Conservation (phyloP, 2,888 invertebrate species). For the Malthinus seriepunctatus region DNA sequence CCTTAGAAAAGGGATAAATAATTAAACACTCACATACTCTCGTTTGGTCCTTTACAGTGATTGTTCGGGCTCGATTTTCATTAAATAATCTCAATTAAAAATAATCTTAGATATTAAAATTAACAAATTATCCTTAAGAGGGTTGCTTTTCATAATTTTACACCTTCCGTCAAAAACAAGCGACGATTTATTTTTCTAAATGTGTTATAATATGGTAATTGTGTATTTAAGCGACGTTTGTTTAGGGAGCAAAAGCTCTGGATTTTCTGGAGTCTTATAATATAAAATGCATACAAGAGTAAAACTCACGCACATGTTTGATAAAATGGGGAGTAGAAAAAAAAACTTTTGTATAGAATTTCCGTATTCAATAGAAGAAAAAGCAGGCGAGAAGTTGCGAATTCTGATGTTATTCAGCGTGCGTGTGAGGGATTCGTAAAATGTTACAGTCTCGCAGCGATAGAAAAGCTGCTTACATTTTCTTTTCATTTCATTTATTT, state of each 20-base stretch:
- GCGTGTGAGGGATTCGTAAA: constrained; percentile 38
- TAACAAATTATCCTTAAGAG: too few relatives aligned
- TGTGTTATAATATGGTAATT: too few relatives aligned
- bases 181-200: too few relatives aligned
- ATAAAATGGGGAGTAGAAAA: constrained; percentile 35
- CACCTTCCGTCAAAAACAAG: too few relatives aligned
- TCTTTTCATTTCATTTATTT: constrained; percentile 8
- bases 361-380: constrained; percentile 40
- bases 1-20: too few relatives aligned
- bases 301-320: constrained; percentile 34
- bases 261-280: constrained; percentile 7
- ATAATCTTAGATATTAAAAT: too few relatives aligned
- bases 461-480: constrained; percentile 24
- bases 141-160: too few relatives aligned
- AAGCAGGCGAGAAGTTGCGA: constrained; percentile 39
- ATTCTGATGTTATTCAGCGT: constrained; percentile 39
- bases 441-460: constrained; percentile 30
- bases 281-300: constrained; percentile 24
- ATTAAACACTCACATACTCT: too few relatives aligned
- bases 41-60: too few relatives aligned
- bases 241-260: background rate
- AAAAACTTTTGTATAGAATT: constrained; percentile 42
- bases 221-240: too few relatives aligned
- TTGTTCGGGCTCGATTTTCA: too few relatives aligned
- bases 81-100: too few relatives aligned